Evolutionary conservation across 2,888 invertebrate species (phyloP).

Genomic region (Archaeoteleia sp.): DNA sequence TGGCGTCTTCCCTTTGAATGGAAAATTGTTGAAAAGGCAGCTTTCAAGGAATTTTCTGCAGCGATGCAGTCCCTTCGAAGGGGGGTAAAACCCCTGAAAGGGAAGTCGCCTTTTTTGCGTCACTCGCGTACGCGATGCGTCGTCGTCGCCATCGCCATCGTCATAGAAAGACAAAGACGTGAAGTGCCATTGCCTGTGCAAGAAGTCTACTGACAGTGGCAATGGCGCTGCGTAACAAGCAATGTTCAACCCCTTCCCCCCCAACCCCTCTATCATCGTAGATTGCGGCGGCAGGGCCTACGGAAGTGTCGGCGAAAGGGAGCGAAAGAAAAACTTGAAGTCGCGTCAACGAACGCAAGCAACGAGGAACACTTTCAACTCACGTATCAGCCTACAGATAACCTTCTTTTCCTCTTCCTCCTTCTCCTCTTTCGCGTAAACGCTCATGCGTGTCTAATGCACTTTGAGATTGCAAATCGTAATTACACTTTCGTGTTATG

Average conservation of each 20-base stretch:
- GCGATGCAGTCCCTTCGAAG: too few relatives aligned
- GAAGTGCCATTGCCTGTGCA: constrained; percentile 21
- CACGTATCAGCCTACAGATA: constrained; percentile 31
- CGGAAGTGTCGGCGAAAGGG: constrained; percentile 37
- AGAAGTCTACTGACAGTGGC: constrained; percentile 16
- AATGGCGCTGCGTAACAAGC: constrained; percentile 22
- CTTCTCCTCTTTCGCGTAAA: background rate
- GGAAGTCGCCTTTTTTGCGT: constrained; percentile 27
- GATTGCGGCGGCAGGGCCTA: constrained; percentile 14
- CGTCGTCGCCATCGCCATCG: constrained; percentile 2
- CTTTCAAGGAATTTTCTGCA: too few relatives aligned
- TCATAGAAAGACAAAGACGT: constrained; percentile 32
- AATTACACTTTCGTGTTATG: constrained; percentile 19
- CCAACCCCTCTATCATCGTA: too few relatives aligned
- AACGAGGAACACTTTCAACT: constrained; percentile 12
- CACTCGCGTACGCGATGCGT: constrained; percentile 9
- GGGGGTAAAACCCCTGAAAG: too few relatives aligned
- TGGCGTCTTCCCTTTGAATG: too few relatives aligned
- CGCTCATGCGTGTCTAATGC: constrained; percentile 30
- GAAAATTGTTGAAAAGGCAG: too few relatives aligned
- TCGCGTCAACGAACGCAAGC: constrained; percentile 33
- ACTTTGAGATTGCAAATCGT: constrained; percentile 30
- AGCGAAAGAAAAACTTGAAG: constrained; percentile 35
- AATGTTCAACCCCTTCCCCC: constrained; percentile 20
- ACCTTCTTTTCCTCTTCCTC: constrained; percentile 9